Base-by-base conservation (phyloP, 2,113 vertebrate genomes). In the Cariama cristata region DNA sequence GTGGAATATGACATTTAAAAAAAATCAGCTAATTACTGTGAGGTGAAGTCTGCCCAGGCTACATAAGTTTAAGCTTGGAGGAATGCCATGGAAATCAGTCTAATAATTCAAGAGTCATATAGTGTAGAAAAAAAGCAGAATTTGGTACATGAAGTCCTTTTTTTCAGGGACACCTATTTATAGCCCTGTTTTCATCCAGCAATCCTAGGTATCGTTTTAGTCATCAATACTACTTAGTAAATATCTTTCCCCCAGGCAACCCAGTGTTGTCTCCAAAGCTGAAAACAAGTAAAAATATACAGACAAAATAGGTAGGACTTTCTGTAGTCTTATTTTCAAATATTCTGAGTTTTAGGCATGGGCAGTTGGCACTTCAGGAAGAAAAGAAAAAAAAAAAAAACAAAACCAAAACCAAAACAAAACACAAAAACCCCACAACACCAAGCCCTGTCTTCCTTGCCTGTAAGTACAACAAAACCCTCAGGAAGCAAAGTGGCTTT, bases 341-440 rank as follows among this genome's bases (percentile, higher is more conserved):
- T 63, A 52, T 62, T 58, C 59, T 55, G 19, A n/a, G 22, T 47
- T 68, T 63, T 77, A 42, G 49, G 12, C 8, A 40, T 21, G 30
- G 17, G 23, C 20, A 47, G 8, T 22, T 75, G 64, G n/a, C 28
- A 35, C 47, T 45, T 90, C 38, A 76, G 63, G 59, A 92, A 84
- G 7, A 5, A 64, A 76, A 75, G 42, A 10, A 58, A 66, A 56
- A 38, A 38, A 55, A 3, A 38, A 38, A 38, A 38, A 38, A 38
- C 38, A 38, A 38, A 38, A 38, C 38, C 38, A 72, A 72, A 49
- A 10, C 45, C 58, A 56, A 38, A 38, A n/a, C n/a, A 60, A 2
- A 0, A 2, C 10, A 38, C 22, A 67, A 59, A 73, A 28, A 0
- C 3, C n/a, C 22, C 27, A 26, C 8, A n/a, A 77, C 88, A 71